Evolutionary conservation across 1,140 invertebrate genomes (phyloP).

Genomic region (Platyscapa corneri): DNA sequence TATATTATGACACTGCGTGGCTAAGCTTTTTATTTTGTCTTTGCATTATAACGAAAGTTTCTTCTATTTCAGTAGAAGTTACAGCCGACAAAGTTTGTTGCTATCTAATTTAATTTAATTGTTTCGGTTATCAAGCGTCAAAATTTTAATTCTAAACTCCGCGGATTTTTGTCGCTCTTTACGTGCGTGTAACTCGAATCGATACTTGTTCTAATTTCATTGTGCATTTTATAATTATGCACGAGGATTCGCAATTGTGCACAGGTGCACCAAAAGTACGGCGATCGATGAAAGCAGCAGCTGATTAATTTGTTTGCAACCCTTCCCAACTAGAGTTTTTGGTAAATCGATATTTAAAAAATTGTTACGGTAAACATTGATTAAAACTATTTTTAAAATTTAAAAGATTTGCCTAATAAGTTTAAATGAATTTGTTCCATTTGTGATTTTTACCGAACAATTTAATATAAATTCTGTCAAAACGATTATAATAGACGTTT

Average conservation of each 20-base stretch:
- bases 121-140: neutral
- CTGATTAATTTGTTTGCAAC: too few species aligned
- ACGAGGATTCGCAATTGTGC: too few species aligned
- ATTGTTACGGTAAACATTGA: neutral
- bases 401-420: neutral
- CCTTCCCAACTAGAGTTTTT: too few species aligned
- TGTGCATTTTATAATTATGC: too few species aligned
- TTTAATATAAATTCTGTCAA: neutral
- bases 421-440: neutral
- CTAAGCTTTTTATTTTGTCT: neutral
- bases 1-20: constrained; percentile 1
- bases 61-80: neutral
- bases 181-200: neutral
- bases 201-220: too few species aligned
- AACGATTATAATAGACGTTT: neutral
- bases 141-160: neutral
- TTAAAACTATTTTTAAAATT: neutral
- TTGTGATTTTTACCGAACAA: neutral
- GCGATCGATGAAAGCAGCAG: too few species aligned
- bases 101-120: neutral
- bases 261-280: too few species aligned
- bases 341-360: neutral
- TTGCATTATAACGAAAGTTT: neutral
- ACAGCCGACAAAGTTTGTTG: neutral
- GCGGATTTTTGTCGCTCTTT: neutral